Base-by-base conservation (phyloP, 2,888 invertebrate genomes). In the Nomada hirtipes region DNA sequence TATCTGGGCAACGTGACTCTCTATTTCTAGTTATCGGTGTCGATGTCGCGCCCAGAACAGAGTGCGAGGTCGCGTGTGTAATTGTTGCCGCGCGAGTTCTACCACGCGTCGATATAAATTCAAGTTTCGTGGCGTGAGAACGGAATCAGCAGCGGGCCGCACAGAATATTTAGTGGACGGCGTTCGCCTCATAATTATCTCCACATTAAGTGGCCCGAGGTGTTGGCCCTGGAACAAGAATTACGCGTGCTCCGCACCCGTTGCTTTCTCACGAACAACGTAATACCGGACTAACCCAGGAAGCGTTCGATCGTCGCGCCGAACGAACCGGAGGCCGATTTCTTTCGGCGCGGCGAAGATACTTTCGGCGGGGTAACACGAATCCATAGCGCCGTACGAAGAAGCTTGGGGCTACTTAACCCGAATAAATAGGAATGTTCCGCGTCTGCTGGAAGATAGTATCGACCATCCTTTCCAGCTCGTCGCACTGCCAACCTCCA, bases 391-490 rank as follows among this genome's bases (percentile, higher is more conserved):
- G 7, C 9, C 73, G 65, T 73, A 73, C 20, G 60, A 36, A 59
- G 70, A 63, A 75, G 78, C 83, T 70, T 65, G 36, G 74, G 47
- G 69, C 74, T 76, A 82, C 83, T 89, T 86, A 80, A 83, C 78
- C 65, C 77, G 82, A 81, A 87, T 89, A 88, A 89, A 89, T 81
- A 88, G 87, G 55, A 70, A 72, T 69, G 84, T 74, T 71, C 72
- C 42, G 77, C 74, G 81, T 79, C 79, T 77, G 63, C 63, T 36
- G 67, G 42, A 77, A 83, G 80, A 88, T 82, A 65, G 77, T 82
- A 88, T 89, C 87, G 86, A 84, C 76, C 75, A 79, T 84, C 81
- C 68, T 82, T 87, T 81, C 77, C 73, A 77, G 65, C 68, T 84
- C 76, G 81, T 81, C 71, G 76, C 84, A 75, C 68, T 9, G 63